Conservation (phyloP, 2,113 vertebrate genomes). For the Bos indicus region DNA sequence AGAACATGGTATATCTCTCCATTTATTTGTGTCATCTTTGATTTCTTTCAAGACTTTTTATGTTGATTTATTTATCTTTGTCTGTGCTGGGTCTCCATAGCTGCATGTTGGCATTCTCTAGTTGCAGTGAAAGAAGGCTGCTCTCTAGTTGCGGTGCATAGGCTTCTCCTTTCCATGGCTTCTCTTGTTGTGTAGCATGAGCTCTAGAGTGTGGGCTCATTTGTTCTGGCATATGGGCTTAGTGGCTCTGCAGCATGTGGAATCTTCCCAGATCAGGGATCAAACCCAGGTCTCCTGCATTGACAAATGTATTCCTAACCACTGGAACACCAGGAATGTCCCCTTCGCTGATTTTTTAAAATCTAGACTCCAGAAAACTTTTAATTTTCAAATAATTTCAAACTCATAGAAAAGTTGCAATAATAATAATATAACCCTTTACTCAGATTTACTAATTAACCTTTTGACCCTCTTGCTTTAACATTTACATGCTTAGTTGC, state of each 20-base stretch:
- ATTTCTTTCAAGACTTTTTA: neutral
- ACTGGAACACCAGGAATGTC: neutral
- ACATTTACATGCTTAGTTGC: neutral
- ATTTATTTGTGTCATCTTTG: neutral
- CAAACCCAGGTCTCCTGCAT: neutral
- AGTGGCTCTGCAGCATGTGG: neutral
- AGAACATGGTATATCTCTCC: neutral
- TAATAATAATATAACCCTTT: neutral
- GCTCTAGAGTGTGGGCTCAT: neutral
- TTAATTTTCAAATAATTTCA: conserved; percentile 3
- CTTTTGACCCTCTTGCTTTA: neutral
- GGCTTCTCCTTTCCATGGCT: neutral
- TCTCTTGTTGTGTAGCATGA: neutral
- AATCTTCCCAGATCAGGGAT: neutral
- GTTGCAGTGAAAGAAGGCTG: neutral
- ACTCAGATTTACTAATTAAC: neutral
- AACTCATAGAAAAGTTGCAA: neutral
- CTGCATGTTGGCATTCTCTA: neutral
- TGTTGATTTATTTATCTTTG: neutral
- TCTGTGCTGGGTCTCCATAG: neutral
- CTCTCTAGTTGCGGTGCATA: neutral
- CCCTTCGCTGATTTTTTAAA: neutral
- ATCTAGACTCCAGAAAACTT: neutral
- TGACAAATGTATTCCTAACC: neutral
- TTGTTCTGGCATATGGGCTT: neutral